Conservation (phyloP, 2,113 vertebrate species). For the Xenopus laevis region DNA sequence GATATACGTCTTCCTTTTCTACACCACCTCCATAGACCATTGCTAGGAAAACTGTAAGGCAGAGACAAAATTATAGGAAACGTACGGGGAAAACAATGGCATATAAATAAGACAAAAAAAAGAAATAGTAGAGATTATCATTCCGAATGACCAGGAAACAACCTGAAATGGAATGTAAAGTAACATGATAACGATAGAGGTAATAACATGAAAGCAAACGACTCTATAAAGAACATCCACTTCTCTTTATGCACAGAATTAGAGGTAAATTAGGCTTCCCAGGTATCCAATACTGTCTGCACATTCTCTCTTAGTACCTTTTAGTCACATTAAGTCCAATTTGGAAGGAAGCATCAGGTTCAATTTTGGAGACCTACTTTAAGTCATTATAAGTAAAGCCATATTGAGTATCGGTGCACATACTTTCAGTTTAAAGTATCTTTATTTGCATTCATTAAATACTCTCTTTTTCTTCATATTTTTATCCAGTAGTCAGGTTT, state of each 20-base stretch:
- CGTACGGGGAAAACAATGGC: too few relatives aligned
- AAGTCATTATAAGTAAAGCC: neutral
- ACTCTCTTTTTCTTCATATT: too few relatives aligned
- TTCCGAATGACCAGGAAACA: too few relatives aligned
- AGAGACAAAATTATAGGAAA: too few relatives aligned
- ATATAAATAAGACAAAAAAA: too few relatives aligned
- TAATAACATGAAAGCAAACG: neutral
- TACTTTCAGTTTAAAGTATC: neutral
- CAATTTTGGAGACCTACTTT: slow-evolving; percentile 7
- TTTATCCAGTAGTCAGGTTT: too few relatives aligned
- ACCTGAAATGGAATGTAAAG: too few relatives aligned
- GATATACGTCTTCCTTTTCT: too few relatives aligned
- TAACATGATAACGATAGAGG: neutral
- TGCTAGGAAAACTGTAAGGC: too few relatives aligned
- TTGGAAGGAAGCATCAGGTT: slow-evolving; percentile 4
- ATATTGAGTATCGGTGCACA: neutral
- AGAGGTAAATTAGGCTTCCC: slow-evolving; percentile 26
- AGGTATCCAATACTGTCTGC: slow-evolving; percentile 3
- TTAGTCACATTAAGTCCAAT: slow-evolving; percentile 26
- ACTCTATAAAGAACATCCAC: neutral
- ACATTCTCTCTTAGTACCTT: slow-evolving; percentile 21
- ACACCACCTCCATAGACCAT: too few relatives aligned
- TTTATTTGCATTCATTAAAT: too few relatives aligned
- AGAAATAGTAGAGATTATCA: too few relatives aligned
- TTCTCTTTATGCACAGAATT: slow-evolving; percentile 18